Conservation (phyloP, 2,888 invertebrate species). For the Nebria salina region DNA sequence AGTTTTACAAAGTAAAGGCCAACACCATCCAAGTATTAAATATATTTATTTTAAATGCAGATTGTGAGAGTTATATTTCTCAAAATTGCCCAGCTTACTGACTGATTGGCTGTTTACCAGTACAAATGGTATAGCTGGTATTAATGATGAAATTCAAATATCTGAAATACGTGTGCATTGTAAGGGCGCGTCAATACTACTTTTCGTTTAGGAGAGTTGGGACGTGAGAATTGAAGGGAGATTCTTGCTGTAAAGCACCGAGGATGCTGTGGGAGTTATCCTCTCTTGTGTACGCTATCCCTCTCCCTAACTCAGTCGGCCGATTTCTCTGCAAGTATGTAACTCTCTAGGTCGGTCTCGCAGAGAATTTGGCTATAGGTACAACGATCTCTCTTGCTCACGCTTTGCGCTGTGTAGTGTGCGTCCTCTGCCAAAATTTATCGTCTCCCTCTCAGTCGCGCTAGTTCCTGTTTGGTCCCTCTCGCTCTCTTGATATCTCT, state of each 20-base stretch:
- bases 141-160: background rate
- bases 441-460: too few relatives aligned
- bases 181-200: slow-evolving; percentile 1
- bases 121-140: background rate
- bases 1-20: too few relatives aligned
- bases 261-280: background rate
- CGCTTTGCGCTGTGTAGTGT: too few relatives aligned
- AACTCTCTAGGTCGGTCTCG: too few relatives aligned
- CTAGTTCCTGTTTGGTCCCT: background rate
- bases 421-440: too few relatives aligned
- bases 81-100: background rate
- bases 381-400: too few relatives aligned
- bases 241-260: background rate
- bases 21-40: too few relatives aligned
- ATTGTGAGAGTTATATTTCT: background rate
- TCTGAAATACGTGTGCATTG: background rate
- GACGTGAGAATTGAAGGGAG: background rate
- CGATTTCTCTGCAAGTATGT: too few relatives aligned
- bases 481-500: background rate
- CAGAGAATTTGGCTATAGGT: too few relatives aligned
- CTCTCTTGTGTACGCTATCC: background rate
- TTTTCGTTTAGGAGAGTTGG: background rate
- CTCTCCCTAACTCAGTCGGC: too few relatives aligned
- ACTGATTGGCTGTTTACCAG: background rate
- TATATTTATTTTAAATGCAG: too few relatives aligned